Base-by-base conservation (phyloP, 2,113 vertebrate species). In the Halcyon malimbica region DNA sequence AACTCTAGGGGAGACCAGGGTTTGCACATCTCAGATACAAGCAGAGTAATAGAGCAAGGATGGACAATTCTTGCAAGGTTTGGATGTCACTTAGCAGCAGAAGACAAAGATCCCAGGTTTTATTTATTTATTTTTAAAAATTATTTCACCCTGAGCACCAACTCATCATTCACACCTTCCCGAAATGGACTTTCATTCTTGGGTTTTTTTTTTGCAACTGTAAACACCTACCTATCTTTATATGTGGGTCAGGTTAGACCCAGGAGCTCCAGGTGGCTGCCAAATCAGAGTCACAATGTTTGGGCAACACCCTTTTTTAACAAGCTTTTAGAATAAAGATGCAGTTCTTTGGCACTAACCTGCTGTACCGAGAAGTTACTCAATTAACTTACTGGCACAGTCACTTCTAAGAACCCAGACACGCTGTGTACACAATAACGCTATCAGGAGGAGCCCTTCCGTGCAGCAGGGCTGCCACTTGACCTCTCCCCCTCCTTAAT, bases 371-470 rank as follows among this genome's bases (percentile, higher is more conserved):
- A 81, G 37, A 75, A 80, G 64, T 86, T 74, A 48, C 18, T 89
- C 57, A 42, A 33, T 74, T 51, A 59, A 81, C 25, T 76, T 35
- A 28, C 16, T 39, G 56, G 51, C 56, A 21, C 1, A 1, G 57
- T 41, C 28, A 53, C 12, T 87, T 73, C 83, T 33, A 44, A 65
- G 57, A 82, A 86, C 65, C 39, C 35, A 41, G 64, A 64, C 80
- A 60, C 0, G 0, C 65, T 69, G 31, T 46, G 84, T 26, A 63
- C 31, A n/a, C 50, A 64, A 1, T 35, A 83, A 74, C 0, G 0
- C 29, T 54, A 46, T 16, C 69, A 77, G 46, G 9, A 93, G 65
- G 63, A 81, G 41, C 0, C 0, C 21, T 89, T 91, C 87, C 41
- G 51, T 16, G 54, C 64, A 82, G 63, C 0, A 0, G n/a, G 33